These are phyloP conservation scores for Ahaetulla prasina DNA, from an alignment of 2,113 vertebrate species.

Conservation along the genomic window DNA sequence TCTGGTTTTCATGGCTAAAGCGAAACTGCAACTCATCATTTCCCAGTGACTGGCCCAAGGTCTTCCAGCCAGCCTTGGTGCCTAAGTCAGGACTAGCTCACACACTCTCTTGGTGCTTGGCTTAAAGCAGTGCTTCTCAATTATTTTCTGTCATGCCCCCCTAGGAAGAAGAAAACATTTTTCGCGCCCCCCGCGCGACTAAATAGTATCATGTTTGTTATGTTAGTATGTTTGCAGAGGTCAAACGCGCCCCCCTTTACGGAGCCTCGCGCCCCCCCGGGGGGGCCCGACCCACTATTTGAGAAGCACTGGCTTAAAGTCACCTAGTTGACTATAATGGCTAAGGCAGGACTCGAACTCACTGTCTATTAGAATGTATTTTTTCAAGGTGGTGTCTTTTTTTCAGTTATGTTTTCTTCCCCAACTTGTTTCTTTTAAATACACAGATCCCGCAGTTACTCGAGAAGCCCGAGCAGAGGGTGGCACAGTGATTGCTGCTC, in stretches of 20 bases:
- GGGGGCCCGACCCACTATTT: too few relatives aligned
- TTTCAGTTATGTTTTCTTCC: not conserved
- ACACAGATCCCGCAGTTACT: conserved; percentile 79
- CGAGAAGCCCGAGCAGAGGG: conserved; percentile 82
- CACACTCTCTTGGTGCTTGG: not conserved
- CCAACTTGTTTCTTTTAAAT: not conserved
- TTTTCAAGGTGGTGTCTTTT: not conserved
- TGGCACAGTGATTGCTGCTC: conserved; percentile 78
- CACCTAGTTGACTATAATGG: not conserved
- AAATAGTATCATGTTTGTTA: too few relatives aligned
- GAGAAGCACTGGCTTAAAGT: too few relatives aligned
- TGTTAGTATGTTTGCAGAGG: too few relatives aligned
- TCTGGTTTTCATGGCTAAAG: not conserved
- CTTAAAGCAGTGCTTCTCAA: too few relatives aligned
- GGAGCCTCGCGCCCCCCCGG: too few relatives aligned
- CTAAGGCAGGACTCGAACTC: not conserved
- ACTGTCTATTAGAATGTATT: not conserved
- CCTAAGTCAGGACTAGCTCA: not conserved
- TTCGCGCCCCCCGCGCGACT: too few relatives aligned
- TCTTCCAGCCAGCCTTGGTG: not conserved
- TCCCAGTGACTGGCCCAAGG: not conserved
- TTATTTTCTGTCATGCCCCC: too few relatives aligned
- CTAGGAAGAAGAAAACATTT: too few relatives aligned
- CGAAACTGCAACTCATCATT: not conserved
- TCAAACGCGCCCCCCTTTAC: too few relatives aligned